Percentiles rank a stretch among this genome's conserved stretches.
These are phyloP conservation scores for Polia nebulosa DNA, from an alignment of 2,888 invertebrate genomes.

Conservation along the genomic window DNA sequence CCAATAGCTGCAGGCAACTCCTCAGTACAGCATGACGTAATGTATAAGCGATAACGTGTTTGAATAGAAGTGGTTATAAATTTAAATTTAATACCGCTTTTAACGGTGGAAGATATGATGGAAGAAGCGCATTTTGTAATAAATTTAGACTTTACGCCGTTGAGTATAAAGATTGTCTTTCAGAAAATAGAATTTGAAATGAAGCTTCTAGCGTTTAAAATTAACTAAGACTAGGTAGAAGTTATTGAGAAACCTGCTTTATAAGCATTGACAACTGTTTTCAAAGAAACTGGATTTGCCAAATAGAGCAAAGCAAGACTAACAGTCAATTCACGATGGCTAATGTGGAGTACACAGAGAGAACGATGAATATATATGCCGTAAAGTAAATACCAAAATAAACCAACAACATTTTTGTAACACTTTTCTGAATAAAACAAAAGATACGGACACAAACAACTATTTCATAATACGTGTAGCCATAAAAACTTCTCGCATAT, in stretches of 20 bases:
- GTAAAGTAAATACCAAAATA: not conserved
- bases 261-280: not conserved
- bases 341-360: not conserved
- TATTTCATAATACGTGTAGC: constrained; percentile 2
- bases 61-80: constrained; percentile 34
- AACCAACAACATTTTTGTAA: not conserved
- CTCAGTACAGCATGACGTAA: constrained; percentile 62
- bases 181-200: constrained; percentile 14
- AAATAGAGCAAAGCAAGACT: not conserved
- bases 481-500: constrained; percentile 35
- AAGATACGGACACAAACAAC: constrained; percentile 8
- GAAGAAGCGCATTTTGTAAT: constrained; percentile 20
- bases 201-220: not conserved
- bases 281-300: not conserved
- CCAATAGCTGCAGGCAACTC: constrained; percentile 85
- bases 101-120: constrained; percentile 27
- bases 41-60: constrained; percentile 50
- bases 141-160: constrained; percentile 28
- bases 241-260: not conserved
- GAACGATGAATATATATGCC: not conserved
- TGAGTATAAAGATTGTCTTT: constrained; percentile 25
- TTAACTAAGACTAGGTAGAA: not conserved
- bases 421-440: constrained; percentile 1
- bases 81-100: constrained; percentile 48
- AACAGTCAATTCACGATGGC: not conserved